phyloP scores from a whole-genome alignment of 2,113 vertebrate species.

The Macrotus californicus region DNA sequence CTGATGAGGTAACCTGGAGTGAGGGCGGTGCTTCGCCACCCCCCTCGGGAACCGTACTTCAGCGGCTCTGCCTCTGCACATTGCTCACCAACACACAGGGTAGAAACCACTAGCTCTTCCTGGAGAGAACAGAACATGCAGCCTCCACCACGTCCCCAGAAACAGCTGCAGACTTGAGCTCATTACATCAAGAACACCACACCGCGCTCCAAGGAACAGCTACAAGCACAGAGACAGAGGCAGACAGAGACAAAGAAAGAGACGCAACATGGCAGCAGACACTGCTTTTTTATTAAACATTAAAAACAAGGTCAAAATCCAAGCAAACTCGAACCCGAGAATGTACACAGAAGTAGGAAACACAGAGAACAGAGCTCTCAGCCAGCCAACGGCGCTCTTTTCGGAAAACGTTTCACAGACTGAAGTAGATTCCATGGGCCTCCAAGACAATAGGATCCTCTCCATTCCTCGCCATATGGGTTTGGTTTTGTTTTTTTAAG shows the following conservation, averaged over 20 bases:
- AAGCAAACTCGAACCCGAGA: conserved; percentile 76
- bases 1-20: conserved; percentile 69
- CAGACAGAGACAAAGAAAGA: conserved; percentile 78
- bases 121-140: conserved; percentile 79
- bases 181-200: conserved; percentile 82
- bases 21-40: conserved; percentile 74
- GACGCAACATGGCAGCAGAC: conserved; percentile 79
- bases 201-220: conserved; percentile 80
- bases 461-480: conserved; percentile 75
- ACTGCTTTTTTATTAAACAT: conserved; percentile 75
- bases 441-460: conserved; percentile 78
- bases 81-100: conserved; percentile 82
- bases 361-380: conserved; percentile 78
- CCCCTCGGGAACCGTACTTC: conserved; percentile 72
- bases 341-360: conserved; percentile 81
- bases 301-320: conserved; percentile 70
- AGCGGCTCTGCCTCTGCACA: conserved; percentile 80
- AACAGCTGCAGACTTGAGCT: conserved; percentile 79
- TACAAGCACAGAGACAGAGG: conserved; percentile 79
- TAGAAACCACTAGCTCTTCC: conserved; percentile 79
- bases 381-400: conserved; percentile 75
- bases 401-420: conserved; percentile 76
- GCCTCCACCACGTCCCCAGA: conserved; percentile 76
- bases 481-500: conserved; percentile 62
- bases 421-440: conserved; percentile 78